Conservation (phyloP, 2,888 invertebrate genomes). For the Hyposoter dolosus region DNA sequence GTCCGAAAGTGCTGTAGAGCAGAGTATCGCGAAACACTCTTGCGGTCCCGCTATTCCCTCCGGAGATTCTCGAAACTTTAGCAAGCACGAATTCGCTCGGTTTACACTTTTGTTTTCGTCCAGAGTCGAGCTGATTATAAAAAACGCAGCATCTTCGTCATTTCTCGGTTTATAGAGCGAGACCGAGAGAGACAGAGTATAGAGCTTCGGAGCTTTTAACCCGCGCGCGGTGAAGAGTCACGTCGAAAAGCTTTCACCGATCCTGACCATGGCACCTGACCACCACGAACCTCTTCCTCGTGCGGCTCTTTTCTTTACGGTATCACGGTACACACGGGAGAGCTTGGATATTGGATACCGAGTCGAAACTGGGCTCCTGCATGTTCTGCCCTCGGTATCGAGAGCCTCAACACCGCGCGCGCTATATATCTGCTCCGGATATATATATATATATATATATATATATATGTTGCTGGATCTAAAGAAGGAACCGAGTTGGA, state of each 20-base stretch:
- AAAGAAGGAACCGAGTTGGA: slow-evolving; percentile 50
- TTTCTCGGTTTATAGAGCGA: background rate
- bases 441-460: background rate
- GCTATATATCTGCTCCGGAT: background rate
- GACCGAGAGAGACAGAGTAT: background rate
- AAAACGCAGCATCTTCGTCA: slow-evolving; percentile 6
- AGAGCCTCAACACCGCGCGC: slow-evolving; percentile 14
- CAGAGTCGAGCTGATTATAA: background rate
- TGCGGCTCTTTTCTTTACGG: slow-evolving; percentile 12
- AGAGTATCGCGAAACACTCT: background rate
- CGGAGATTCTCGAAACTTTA: slow-evolving; percentile 14
- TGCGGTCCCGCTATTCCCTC: background rate
- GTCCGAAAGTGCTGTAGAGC: slow-evolving; percentile 4
- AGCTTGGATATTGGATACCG: slow-evolving; percentile 61
- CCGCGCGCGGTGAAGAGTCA: slow-evolving; percentile 43
- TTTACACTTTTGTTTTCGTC: slow-evolving; percentile 42
- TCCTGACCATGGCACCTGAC: slow-evolving; percentile 17
- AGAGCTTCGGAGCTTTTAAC: slow-evolving; percentile 45
- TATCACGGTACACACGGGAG: slow-evolving; percentile 36
- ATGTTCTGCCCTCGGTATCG: slow-evolving; percentile 8
- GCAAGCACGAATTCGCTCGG: slow-evolving; percentile 45
- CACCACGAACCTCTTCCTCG: background rate
- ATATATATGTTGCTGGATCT: background rate
- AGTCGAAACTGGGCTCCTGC: slow-evolving; percentile 19
- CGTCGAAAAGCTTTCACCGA: slow-evolving; percentile 52